Evolutionary conservation across 2,113 vertebrate species (phyloP), one percentile per base, ranked within the genome.

Genomic region (Murina feae): DNA sequence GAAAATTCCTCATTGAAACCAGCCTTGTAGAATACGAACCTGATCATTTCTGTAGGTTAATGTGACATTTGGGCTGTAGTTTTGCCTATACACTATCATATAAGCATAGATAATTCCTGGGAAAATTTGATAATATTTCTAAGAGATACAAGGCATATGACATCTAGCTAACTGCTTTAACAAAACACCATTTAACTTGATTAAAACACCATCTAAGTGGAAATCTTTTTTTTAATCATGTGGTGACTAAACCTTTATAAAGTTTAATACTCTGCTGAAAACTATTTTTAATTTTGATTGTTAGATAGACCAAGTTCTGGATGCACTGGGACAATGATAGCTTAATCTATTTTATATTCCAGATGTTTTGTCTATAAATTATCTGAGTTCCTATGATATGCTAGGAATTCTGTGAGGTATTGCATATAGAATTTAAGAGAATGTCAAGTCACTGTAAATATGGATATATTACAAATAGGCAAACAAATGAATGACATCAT

Each of bases 1-100:
- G 97, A 97, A 95, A 96, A 97, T 97, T 98, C 96, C 94, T 96
- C 97, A 91, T 95, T 97, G 97, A 98, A 98, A 96, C 93, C 94
- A 95, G 95, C 82, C 68, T 86, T 96, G 95, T 96, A 95, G 97
- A 98, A 98, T 66, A 96, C n/a, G 91, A 97, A 96, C 95, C 84
- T 96, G 78, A 76, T 90, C 93, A 75, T 96, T 97, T 97, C 69
- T 79, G 66, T 69, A 94, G 91, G 94, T 93, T 97, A 96, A 89
- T 96, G 96, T 92, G 95, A 98, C 86, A 96, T 97, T 96, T 97
- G 89, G 91, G 95, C 58, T 96, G 95, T 93, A 95, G 71, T 79
- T 83, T 86, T 80, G 42, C 51, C 55, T 51, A 37, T 28, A 30
- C 58, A 87, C 49, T 47, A 53, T 16, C 44, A 23, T 55, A 21